Evolutionary conservation across 2,113 vertebrate species (phyloP).

Genomic region (Sphaerodactylus townsendi): DNA sequence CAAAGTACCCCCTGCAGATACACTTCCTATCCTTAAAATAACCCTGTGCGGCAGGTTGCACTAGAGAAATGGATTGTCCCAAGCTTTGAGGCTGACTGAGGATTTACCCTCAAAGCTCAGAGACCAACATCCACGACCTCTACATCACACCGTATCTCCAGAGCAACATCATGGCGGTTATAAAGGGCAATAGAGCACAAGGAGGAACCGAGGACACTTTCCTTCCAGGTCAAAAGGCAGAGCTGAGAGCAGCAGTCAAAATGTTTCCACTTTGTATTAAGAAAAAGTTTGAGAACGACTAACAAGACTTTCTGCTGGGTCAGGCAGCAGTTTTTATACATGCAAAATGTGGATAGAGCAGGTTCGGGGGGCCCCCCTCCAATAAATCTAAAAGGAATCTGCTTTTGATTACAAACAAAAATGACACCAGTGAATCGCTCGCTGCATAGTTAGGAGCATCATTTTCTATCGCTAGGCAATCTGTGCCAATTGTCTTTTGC

Average conservation of each 20-base stretch:
- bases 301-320: not conserved
- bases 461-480: conserved; percentile 38
- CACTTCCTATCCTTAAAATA: too few relatives aligned
- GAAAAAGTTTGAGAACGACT: not conserved
- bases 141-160: too few relatives aligned
- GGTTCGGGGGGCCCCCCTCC: not conserved
- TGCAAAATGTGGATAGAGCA: not conserved
- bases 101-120: too few relatives aligned
- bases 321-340: not conserved
- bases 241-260: too few relatives aligned
- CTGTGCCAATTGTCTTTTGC: conserved; percentile 43
- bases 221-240: not conserved
- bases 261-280: not conserved
- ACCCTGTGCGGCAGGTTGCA: too few relatives aligned
- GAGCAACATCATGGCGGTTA: not conserved
- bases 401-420: not conserved
- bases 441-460: conserved; percentile 17
- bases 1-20: too few relatives aligned
- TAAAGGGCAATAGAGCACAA: not conserved
- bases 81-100: too few relatives aligned
- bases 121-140: too few relatives aligned
- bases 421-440: conserved; percentile 28
- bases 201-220: not conserved
- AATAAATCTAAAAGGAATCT: conserved; percentile 11
- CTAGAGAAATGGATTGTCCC: too few relatives aligned